Conservation (phyloP, 2,888 invertebrate genomes). For the Chironomus tentans region DNA sequence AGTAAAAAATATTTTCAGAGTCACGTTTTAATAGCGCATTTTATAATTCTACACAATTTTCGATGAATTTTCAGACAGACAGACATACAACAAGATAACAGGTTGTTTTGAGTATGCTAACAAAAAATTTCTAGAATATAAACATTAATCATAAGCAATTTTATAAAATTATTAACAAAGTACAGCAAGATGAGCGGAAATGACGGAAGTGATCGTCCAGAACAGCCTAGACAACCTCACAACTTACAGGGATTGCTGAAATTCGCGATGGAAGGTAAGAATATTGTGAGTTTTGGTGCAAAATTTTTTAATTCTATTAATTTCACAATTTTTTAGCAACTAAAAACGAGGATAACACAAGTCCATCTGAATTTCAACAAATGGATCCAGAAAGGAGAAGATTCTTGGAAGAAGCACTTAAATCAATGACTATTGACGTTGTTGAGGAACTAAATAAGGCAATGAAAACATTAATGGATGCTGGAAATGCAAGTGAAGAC, state of each 20-base stretch:
- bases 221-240: slow-evolving; percentile 21
- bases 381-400: slow-evolving; percentile 58
- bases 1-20: too few species aligned
- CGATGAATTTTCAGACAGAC: neutral
- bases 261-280: slow-evolving; percentile 53
- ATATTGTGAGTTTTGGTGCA: too few species aligned
- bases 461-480: slow-evolving; percentile 49
- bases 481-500: slow-evolving; percentile 44
- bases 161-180: neutral
- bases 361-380: slow-evolving; percentile 44
- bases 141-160: neutral
- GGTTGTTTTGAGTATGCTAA: too few species aligned
- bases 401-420: slow-evolving; percentile 64
- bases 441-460: slow-evolving; percentile 55
- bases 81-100: too few species aligned
- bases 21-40: too few species aligned
- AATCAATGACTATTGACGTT: slow-evolving; percentile 60
- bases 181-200: neutral
- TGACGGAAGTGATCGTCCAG: neutral
- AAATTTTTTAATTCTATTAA: neutral
- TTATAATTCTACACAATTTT: too few species aligned
- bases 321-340: slow-evolving; percentile 40
- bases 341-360: slow-evolving; percentile 49
- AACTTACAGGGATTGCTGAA: slow-evolving; percentile 47
- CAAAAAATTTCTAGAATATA: neutral